A percentile compares a stretch with the other conserved stretches of the same genome.
These are phyloP conservation scores for Calliopum simillimum DNA, from an alignment of 2,888 invertebrate genomes.

Conservation along the genomic window DNA sequence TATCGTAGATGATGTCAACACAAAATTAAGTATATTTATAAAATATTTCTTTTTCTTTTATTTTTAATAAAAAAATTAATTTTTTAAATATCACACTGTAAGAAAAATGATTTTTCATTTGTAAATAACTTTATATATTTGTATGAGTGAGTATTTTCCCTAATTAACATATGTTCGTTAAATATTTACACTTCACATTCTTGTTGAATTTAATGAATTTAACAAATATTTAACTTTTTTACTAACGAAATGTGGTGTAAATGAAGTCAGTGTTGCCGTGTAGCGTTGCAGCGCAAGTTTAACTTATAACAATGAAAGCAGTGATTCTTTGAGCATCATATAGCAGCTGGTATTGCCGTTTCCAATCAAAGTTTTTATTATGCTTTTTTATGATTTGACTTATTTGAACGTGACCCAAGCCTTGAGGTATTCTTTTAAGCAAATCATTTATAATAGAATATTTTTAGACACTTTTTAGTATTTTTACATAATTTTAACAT, in stretches of 20 bases:
- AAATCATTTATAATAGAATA: neutral
- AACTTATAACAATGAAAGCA: too few species aligned
- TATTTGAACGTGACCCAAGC: neutral
- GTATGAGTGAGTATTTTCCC: neutral
- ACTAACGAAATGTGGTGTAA: too few species aligned
- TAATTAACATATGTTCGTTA: neutral
- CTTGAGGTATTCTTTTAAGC: neutral
- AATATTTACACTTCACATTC: neutral
- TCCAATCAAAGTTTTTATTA: too few species aligned
- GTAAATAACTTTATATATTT: neutral
- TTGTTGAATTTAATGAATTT: neutral
- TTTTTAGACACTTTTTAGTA: neutral
- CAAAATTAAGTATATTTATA: neutral
- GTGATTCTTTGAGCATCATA: too few species aligned
- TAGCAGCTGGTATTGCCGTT: too few species aligned
- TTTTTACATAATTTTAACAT: too few species aligned
- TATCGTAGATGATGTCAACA: constrained; percentile 22
- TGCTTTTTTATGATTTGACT: neutral
- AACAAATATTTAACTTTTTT: too few species aligned
- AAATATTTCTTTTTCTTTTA: neutral
- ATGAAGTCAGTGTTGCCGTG: too few species aligned
- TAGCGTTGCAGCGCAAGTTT: too few species aligned
- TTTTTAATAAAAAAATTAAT: neutral
- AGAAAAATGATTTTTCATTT: neutral
- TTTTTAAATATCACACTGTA: neutral